phyloP scores from a whole-genome alignment of 2,888 invertebrate species.

The Carpatolechia fugitivella region DNA sequence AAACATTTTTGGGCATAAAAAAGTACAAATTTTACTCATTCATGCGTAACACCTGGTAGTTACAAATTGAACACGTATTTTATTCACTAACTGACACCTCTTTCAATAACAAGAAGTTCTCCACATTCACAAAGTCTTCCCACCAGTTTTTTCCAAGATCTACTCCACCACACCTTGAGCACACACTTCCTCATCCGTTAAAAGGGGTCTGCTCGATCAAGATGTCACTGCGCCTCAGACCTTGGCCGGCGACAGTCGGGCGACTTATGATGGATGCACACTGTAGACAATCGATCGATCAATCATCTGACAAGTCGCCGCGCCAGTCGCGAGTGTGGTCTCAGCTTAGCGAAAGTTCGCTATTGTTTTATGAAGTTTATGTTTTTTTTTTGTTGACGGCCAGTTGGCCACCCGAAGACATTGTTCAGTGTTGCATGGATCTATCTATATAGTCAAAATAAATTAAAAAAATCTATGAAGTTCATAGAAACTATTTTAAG shows the following conservation, averaged over 20 bases:
- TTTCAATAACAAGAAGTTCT: not conserved
- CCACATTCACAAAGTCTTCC: not conserved
- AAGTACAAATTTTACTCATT: too few relatives aligned
- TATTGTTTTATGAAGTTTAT: slow-evolving; percentile 1
- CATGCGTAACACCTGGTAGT: too few relatives aligned
- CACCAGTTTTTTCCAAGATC: not conserved
- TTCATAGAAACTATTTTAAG: too few relatives aligned
- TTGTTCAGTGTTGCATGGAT: too few relatives aligned
- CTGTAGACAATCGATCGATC: slow-evolving; percentile 37
- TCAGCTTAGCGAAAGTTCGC: slow-evolving; percentile 8
- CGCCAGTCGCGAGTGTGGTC: slow-evolving; percentile 22
- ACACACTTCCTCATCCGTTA: slow-evolving; percentile 19
- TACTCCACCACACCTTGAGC: slow-evolving; percentile 2
- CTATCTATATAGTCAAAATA: too few relatives aligned
- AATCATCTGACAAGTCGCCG: slow-evolving; percentile 26
- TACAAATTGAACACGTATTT: too few relatives aligned
- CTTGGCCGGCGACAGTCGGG: slow-evolving; percentile 17
- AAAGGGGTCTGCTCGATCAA: slow-evolving; percentile 37
- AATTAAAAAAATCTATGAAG: too few relatives aligned
- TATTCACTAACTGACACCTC: not conserved
- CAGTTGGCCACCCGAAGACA: not conserved
- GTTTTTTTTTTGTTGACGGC: not conserved
- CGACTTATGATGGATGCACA: slow-evolving; percentile 29
- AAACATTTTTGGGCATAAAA: too few relatives aligned
- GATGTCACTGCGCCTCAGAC: slow-evolving; percentile 19